These are phyloP conservation scores for Apis cerana DNA, from an alignment of 1,140 invertebrate species.

Conservation along the genomic window DNA sequence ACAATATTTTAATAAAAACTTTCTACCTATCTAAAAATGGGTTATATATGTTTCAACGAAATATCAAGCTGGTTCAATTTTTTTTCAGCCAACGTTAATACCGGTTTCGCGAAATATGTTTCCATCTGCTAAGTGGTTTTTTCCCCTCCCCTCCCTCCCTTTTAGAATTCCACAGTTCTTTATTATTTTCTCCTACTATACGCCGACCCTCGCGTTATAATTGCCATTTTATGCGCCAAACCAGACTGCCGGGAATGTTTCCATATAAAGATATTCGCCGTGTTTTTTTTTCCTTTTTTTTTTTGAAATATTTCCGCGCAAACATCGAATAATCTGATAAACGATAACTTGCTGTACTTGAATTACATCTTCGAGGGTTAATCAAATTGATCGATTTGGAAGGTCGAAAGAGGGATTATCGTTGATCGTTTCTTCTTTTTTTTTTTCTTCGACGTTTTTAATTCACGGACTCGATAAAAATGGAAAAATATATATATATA, in stretches of 20 bases:
- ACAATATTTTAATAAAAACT: conserved; percentile 10
- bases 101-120: conserved; percentile 12
- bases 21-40: background rate
- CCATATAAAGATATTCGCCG: conserved; percentile 5
- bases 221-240: conserved; percentile 22
- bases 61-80: background rate
- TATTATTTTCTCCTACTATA: conserved; percentile 19
- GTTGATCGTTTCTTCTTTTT: too few relatives aligned
- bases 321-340: too few relatives aligned
- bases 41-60: background rate
- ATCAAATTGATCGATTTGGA: too few relatives aligned
- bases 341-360: too few relatives aligned
- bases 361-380: too few relatives aligned
- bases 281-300: background rate
- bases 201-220: conserved; percentile 5
- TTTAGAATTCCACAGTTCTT: conserved; percentile 22
- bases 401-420: too few relatives aligned
- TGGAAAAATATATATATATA: too few relatives aligned
- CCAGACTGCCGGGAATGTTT: background rate
- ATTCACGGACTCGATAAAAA: too few relatives aligned
- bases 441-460: too few relatives aligned
- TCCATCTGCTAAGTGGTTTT: background rate
- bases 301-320: background rate
- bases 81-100: conserved; percentile 12
- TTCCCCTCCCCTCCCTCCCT: background rate